Conservation (phyloP, 2,888 invertebrate species). For the Schrankia costaestrigalis region DNA sequence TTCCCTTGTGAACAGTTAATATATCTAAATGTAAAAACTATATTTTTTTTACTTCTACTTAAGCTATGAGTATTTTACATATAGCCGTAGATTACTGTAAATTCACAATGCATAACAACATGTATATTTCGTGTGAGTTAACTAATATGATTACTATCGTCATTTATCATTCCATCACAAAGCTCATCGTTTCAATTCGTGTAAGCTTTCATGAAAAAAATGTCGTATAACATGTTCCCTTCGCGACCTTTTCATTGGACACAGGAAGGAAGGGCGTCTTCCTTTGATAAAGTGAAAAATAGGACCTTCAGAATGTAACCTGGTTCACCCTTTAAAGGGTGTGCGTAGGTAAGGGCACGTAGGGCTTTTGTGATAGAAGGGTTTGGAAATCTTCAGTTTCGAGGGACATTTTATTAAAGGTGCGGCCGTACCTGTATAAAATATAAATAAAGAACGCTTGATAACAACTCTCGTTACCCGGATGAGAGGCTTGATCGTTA, state of each 20-base stretch:
- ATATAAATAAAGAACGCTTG: constrained; percentile 2
- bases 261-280: constrained; percentile 68
- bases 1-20: too few relatives aligned
- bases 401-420: constrained; percentile 18
- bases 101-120: too few relatives aligned
- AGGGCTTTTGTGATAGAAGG: constrained; percentile 41
- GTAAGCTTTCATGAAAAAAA: constrained; percentile 48
- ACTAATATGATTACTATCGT: constrained; percentile 36
- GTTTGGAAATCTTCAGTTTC: constrained; percentile 36
- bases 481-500: too few relatives aligned
- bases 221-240: constrained; percentile 61
- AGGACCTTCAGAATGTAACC: constrained; percentile 60
- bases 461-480: neutral
- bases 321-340: constrained; percentile 50
- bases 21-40: too few relatives aligned
- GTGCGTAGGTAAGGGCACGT: constrained; percentile 38
- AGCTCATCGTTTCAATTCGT: constrained; percentile 37
- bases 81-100: too few relatives aligned
- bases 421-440: constrained; percentile 2
- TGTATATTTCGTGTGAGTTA: too few relatives aligned
- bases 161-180: constrained; percentile 42
- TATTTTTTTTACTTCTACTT: too few relatives aligned
- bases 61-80: too few relatives aligned
- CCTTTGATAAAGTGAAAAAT: constrained; percentile 77
- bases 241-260: constrained; percentile 63